phyloP scores from a whole-genome alignment of 1,140 invertebrate species.

The Caenorhabditis latens region DNA sequence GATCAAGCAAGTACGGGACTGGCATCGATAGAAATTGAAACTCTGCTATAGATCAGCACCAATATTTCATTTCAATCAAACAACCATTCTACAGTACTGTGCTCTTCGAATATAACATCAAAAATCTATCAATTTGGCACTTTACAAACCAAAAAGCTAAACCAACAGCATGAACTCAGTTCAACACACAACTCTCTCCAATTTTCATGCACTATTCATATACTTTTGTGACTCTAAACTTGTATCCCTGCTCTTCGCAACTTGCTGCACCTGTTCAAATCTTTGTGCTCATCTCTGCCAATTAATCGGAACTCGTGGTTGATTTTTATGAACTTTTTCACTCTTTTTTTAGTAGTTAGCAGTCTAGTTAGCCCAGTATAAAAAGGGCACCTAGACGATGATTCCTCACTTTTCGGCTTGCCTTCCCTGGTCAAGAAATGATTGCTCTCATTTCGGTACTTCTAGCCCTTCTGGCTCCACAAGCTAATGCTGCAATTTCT shows the following conservation, averaged over 20 bases:
- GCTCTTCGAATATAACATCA: neutral
- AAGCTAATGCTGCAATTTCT: neutral
- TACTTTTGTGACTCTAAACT: neutral
- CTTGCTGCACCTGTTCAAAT: conserved; percentile 43
- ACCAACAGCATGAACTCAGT: neutral
- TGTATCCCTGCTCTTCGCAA: neutral
- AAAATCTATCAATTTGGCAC: neutral
- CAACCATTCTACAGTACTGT: neutral
- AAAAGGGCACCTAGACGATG: neutral
- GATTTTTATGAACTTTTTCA: neutral
- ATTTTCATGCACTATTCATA: neutral
- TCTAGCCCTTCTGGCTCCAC: neutral
- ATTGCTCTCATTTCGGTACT: neutral
- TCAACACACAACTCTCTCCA: neutral
- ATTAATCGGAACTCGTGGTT: neutral
- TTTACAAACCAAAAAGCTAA: conserved; percentile 2
- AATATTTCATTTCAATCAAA: neutral
- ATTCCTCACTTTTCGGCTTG: conserved; percentile 19
- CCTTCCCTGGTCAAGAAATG: conserved; percentile 7
- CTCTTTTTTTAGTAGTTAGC: too few relatives aligned
- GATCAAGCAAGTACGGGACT: neutral
- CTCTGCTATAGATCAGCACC: neutral
- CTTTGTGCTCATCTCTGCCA: neutral
- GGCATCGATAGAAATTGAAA: too few relatives aligned
- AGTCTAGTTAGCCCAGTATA: neutral